Evolutionary conservation across 92 coral and sea anemone species (phyloP), one percentile per base, ranked within the genome.

Genomic region (Desmophyllum pertusum): DNA sequence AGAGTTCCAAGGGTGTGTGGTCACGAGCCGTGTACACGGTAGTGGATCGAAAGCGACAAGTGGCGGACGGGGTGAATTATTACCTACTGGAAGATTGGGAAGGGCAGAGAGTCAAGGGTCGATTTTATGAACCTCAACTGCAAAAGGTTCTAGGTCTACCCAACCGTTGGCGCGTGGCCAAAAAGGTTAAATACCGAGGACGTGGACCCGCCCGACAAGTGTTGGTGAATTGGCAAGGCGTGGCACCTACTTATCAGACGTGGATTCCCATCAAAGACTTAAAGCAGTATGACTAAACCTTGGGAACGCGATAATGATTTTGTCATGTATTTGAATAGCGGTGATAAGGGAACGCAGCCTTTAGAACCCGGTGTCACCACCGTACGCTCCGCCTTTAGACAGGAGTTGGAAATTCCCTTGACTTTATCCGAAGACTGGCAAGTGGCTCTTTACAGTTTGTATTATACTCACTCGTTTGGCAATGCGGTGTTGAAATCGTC

Each of bases 81-180:
- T 66, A 66, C 4, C 13, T 29, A 15, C 30, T 66, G 71, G 71
- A 33, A 31, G 21, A 21, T 39, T 70, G 75, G 75, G 30, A 4
- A 41, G 75, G 75, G 13, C 31, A 15, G 15, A 8, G 31, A 41
- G 51, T 70, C 9, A 21, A 21, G 29, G 33, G 75, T 6, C 51
- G 75, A 0, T 70, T 70, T 70, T 70, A 70, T 30, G 51, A 70
- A 15, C 75, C 75, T 39, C 75, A 70, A 33, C 71, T 66, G 42
- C 71, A 36, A 66, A 31, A 66, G 21, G 71, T 31, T 4, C 19
- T 6, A 35, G 17, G 4, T 18, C 18, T 70, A 4, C 53, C 36
- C 33, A 70, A 70, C 36, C 52, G 21, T 7, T 66, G 71, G 71
- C 71, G 71, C 18, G 71, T 66, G 71, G 21, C 41, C 41, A 31